Percentiles rank a stretch among this genome's conserved stretches.
Evolutionary conservation across 2,888 invertebrate genomes (phyloP).

Genomic region (Brenthis ino): DNA sequence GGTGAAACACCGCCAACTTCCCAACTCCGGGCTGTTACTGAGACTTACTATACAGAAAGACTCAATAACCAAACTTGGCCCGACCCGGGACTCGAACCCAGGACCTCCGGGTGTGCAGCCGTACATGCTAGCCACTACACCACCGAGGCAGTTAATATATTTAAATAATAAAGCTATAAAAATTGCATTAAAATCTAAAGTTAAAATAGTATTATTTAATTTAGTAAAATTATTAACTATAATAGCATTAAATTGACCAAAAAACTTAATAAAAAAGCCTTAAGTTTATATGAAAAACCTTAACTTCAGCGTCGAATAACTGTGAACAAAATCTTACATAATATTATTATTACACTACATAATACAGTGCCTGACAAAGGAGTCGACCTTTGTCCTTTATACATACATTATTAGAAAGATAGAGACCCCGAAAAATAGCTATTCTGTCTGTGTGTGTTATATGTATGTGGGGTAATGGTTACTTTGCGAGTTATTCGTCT

Average conservation of each 20-base stretch:
- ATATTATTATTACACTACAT: constrained; percentile 34
- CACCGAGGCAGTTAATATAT: too few relatives aligned
- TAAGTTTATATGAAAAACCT: constrained; percentile 10
- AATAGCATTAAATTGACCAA: not conserved
- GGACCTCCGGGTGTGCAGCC: too few relatives aligned
- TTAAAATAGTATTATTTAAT: too few relatives aligned
- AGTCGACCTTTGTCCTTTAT: constrained; percentile 45
- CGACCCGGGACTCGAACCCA: too few relatives aligned
- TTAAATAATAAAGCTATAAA: too few relatives aligned
- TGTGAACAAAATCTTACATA: constrained; percentile 30
- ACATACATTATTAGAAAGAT: constrained; percentile 46
- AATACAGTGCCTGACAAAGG: constrained; percentile 36
- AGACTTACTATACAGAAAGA: too few relatives aligned
- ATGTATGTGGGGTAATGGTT: constrained; percentile 47
- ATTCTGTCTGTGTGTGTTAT: constrained; percentile 36
- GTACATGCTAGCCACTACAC: too few relatives aligned
- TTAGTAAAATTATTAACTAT: too few relatives aligned
- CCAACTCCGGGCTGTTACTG: too few relatives aligned
- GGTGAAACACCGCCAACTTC: too few relatives aligned
- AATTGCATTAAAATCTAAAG: too few relatives aligned
- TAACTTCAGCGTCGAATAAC: constrained; percentile 11
- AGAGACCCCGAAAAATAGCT: constrained; percentile 37
- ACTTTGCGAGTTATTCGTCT: constrained; percentile 59
- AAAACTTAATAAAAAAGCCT: not conserved
- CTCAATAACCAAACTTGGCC: too few relatives aligned